Percentiles rank a stretch among this genome's conserved stretches.
These are phyloP conservation scores for Chlorodrepanis virens DNA, from an alignment of 2,113 vertebrate species.

Conservation along the genomic window DNA sequence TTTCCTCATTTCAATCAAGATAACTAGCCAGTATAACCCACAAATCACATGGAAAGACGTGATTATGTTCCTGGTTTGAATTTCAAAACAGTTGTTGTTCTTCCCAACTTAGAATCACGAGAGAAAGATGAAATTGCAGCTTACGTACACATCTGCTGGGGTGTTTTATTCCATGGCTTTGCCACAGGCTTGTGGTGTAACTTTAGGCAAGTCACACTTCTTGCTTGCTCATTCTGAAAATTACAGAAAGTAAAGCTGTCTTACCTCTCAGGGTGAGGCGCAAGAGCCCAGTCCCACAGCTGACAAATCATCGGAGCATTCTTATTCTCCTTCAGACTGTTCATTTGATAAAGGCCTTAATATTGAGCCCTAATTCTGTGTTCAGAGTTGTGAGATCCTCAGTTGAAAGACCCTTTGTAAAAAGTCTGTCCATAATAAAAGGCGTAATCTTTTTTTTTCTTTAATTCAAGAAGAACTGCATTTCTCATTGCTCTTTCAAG, in stretches of 20 bases:
- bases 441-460: background rate
- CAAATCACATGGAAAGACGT: background rate
- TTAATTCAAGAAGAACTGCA: background rate
- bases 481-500: background rate
- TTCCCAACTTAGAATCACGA: background rate
- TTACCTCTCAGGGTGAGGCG: background rate
- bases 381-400: background rate
- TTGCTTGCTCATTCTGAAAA: background rate
- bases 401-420: background rate
- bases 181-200: background rate
- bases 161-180: background rate
- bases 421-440: background rate
- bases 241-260: background rate
- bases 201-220: background rate
- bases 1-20: conserved; percentile 20
- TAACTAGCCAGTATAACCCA: background rate
- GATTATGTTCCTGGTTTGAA: conserved; percentile 20
- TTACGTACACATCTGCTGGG: background rate
- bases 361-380: background rate
- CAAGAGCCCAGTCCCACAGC: background rate
- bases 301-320: background rate
- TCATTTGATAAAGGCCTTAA: background rate
- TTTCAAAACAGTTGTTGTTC: conserved; percentile 55
- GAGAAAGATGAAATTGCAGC: conserved; percentile 38
- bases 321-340: background rate